Evolutionary conservation across 2,888 invertebrate genomes (phyloP), one percentile per base, ranked within the genome.

Genomic region (Blera fallax): DNA sequence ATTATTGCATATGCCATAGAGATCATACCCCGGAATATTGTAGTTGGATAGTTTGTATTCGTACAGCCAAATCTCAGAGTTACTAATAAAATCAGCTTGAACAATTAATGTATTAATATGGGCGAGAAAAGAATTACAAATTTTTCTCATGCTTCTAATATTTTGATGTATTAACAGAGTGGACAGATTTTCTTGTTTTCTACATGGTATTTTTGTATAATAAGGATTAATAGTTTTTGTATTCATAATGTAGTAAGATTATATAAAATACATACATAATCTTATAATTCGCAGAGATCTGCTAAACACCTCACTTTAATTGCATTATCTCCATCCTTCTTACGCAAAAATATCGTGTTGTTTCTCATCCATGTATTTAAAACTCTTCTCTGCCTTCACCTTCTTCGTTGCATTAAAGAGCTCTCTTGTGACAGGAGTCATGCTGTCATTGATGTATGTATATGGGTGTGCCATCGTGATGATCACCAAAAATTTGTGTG

Each of bases 61-160:
- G 50, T 72, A 72, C 50, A 72, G 14, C 72, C 50, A 72, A 14
- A 72, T 70, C 11, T 70, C 58, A 32, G 70, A 21, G 14, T 48
- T 34, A 34, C 58, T 14, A 48, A 70, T 58, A 32, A 45, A 54
- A 32, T 56, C 43, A n/a, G 56, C 32, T 8, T n/a, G n/a, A 8
- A 43, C 29, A 11, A 14, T 14, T 14, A 32, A 54, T 2, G 43
- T 34, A 40, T 14, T 32, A 27, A 73, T 16, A 14, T 50, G 74
- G 16, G 64, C 40, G 2, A 74, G 0, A 18, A 62, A 50, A 24
- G 60, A 60, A 73, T 73, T 18, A 32, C 50, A 73, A 24, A 37
- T 73, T 27, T 50, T 37, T 34, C 60, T 45, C 72, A 72, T 72
- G 11, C 73, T 73, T 7, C 73, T 27, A 24, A 62, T 62, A 37